These are phyloP conservation scores for Acridotheres tristis DNA, from an alignment of 2,797 vertebrate species.

Conservation along the genomic window DNA sequence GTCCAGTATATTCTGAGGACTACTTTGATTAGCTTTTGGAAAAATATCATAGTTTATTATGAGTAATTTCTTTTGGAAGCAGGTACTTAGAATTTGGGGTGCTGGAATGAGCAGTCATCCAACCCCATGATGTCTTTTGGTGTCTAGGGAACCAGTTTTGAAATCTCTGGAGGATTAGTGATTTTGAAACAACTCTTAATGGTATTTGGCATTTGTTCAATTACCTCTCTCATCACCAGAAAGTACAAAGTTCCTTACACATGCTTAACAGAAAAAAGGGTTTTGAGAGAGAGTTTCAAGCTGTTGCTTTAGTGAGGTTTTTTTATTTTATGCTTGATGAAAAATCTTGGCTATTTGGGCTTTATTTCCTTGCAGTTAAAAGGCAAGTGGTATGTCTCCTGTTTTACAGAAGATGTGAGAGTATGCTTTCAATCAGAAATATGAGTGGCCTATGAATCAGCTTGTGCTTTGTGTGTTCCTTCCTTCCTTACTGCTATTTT, in stretches of 20 bases:
- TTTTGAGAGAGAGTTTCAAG: not conserved
- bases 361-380: not conserved
- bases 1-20: not conserved
- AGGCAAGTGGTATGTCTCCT: not conserved
- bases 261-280: not conserved
- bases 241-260: not conserved
- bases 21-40: not conserved
- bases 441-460: not conserved
- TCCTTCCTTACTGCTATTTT: not conserved
- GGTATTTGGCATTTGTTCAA: slow-evolving; percentile 32
- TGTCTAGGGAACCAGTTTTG: not conserved
- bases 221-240: slow-evolving; percentile 31
- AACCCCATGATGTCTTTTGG: not conserved
- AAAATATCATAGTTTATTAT: not conserved
- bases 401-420: not conserved
- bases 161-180: not conserved
- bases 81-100: not conserved
- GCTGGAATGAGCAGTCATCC: not conserved
- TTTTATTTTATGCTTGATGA: not conserved
- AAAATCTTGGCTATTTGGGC: not conserved
- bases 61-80: not conserved
- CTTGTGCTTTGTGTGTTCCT: not conserved
- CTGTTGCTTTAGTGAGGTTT: not conserved
- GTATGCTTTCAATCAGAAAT: not conserved
- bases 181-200: not conserved